These are phyloP conservation scores for Apostichopus parvimensis DNA, from an alignment of 35 echinoderm and acorn worm genomes.

Conservation along the genomic window DNA sequence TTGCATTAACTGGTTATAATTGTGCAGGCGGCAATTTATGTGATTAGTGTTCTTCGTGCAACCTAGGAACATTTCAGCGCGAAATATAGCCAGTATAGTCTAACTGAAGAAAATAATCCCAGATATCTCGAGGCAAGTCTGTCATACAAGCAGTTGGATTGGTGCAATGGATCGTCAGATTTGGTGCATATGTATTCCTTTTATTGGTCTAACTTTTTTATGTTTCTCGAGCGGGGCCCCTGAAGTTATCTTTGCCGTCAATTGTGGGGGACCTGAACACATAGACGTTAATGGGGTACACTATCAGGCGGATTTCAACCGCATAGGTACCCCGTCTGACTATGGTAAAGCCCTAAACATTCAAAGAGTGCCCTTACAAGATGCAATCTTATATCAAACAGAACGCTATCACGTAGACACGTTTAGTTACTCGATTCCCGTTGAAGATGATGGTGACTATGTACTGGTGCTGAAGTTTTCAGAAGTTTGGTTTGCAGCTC, in stretches of 20 bases:
- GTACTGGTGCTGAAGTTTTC: slow-evolving; percentile 94
- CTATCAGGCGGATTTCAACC: slow-evolving; percentile 73
- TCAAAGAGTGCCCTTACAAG: slow-evolving; percentile 74
- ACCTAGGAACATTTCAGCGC: too few species aligned
- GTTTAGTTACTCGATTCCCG: slow-evolving; percentile 78
- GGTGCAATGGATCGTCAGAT: slow-evolving; percentile 5
- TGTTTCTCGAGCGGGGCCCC: neutral
- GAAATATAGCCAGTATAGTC: too few species aligned
- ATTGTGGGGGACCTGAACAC: slow-evolving; percentile 83
- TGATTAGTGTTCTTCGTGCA: too few species aligned
- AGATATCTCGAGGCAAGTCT: too few species aligned
- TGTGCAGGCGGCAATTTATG: too few species aligned
- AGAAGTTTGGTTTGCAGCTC: slow-evolving; percentile 90
- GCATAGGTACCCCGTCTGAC: slow-evolving; percentile 75
- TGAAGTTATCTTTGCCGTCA: slow-evolving; percentile 90
- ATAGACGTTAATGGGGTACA: slow-evolving; percentile 76
- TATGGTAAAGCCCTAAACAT: slow-evolving; percentile 84
- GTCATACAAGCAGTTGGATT: too few species aligned
- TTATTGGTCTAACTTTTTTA: neutral
- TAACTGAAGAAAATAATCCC: too few species aligned
- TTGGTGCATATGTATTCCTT: slow-evolving; percentile 18
- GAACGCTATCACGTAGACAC: slow-evolving; percentile 88
- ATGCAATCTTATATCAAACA: slow-evolving; percentile 90
- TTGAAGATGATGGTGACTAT: slow-evolving; percentile 94
- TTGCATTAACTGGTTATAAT: too few species aligned